Evolutionary conservation across 2,888 invertebrate species (phyloP).

Genomic region (Tridacna crocea): DNA sequence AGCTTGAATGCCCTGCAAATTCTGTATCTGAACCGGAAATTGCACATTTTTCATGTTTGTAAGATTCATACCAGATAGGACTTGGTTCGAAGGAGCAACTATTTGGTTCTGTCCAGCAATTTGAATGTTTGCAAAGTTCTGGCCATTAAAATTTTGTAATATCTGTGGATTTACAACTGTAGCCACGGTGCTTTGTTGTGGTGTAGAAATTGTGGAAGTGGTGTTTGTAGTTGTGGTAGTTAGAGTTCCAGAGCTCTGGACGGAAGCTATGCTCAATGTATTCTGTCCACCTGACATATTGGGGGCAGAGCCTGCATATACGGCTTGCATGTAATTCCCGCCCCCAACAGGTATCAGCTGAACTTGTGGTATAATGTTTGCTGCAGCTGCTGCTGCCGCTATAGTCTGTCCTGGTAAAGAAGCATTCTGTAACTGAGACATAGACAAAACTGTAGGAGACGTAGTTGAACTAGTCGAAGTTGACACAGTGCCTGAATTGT

Average conservation of each 20-base stretch:
- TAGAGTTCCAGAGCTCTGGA: conserved; percentile 58
- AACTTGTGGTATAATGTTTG: conserved; percentile 68
- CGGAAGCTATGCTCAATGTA: conserved; percentile 65
- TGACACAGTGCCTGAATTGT: conserved; percentile 29
- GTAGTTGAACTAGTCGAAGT: conserved; percentile 38
- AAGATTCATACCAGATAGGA: conserved; percentile 71
- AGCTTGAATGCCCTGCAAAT: conserved; percentile 74
- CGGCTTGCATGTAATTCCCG: conserved; percentile 69
- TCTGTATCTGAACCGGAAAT: conserved; percentile 77
- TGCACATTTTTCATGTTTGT: conserved; percentile 67
- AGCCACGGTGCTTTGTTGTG: conserved; percentile 53
- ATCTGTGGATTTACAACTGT: conserved; percentile 69
- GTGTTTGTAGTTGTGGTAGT: conserved; percentile 64
- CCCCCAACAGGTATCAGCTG: conserved; percentile 70
- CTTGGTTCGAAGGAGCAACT: conserved; percentile 72
- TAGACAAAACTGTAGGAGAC: conserved; percentile 36
- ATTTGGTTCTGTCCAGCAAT: conserved; percentile 73
- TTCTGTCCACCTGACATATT: conserved; percentile 25
- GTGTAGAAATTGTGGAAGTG: conserved; percentile 62
- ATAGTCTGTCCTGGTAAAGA: conserved; percentile 65
- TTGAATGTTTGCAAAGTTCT: conserved; percentile 69
- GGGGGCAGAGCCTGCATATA: conserved; percentile 63
- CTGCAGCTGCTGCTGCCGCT: conserved; percentile 65
- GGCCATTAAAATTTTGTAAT: conserved; percentile 69
- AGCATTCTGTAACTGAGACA: conserved; percentile 46